These are phyloP conservation scores for Thymelicus sylvestris DNA, from an alignment of 2,888 invertebrate genomes.

Conservation along the genomic window DNA sequence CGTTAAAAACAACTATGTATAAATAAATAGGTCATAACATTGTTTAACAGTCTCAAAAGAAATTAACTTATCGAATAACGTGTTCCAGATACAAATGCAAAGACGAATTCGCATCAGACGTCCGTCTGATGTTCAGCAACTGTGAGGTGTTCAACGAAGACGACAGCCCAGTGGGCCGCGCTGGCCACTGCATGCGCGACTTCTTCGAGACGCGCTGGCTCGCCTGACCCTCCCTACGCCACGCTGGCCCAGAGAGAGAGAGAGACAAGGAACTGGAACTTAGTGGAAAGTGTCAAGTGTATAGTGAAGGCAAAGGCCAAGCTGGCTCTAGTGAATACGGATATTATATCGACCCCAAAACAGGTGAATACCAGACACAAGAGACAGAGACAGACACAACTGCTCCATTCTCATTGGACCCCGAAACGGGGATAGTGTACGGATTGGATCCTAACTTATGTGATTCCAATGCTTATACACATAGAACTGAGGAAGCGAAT, in stretches of 20 bases:
- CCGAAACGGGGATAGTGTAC: not conserved
- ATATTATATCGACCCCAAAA: not conserved
- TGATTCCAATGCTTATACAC: not conserved
- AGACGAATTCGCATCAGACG: constrained; percentile 96
- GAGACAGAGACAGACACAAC: not conserved
- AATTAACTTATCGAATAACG: too few species aligned
- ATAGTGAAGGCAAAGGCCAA: not conserved
- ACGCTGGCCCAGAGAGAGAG: not conserved
- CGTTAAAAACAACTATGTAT: too few species aligned
- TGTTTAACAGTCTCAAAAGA: too few species aligned
- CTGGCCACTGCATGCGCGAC: constrained; percentile 96
- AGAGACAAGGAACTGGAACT: not conserved
- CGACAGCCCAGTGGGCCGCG: constrained; percentile 98
- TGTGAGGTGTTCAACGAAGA: constrained; percentile 99
- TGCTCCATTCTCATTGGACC: not conserved
- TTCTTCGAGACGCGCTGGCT: constrained; percentile 96
- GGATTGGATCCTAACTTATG: not conserved
- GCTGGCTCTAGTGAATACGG: not conserved
- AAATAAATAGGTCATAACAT: too few species aligned
- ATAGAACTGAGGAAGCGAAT: not conserved
- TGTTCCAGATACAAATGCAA: constrained; percentile 93
- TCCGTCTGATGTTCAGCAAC: constrained; percentile 97
- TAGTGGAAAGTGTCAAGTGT: not conserved
- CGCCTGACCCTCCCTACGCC: constrained; percentile 20
- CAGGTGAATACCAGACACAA: not conserved